Conservation (phyloP, 64 coral and sea anemone genomes). For the Cladopsammia gracilis region DNA sequence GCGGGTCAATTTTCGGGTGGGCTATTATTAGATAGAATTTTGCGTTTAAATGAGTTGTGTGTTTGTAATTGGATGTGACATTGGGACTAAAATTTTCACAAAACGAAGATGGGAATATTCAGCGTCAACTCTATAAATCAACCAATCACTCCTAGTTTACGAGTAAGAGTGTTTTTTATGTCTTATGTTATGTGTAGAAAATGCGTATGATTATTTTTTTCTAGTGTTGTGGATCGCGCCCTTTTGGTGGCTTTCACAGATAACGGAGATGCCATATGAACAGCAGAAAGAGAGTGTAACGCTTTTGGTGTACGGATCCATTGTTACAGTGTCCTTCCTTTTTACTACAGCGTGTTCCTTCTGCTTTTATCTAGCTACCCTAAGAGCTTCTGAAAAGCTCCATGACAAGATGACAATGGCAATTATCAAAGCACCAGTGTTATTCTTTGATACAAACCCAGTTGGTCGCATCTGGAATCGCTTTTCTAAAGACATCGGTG, state of each 20-base stretch:
- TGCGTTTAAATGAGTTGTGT: too few relatives aligned
- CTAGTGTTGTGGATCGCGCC: not conserved
- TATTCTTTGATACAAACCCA: constrained; percentile 76
- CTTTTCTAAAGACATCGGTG: constrained; percentile 75
- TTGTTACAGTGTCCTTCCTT: not conserved
- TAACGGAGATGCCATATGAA: constrained; percentile 25
- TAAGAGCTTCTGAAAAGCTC: constrained; percentile 54
- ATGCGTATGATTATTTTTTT: too few relatives aligned
- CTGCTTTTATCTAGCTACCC: constrained; percentile 1
- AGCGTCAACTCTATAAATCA: too few relatives aligned
- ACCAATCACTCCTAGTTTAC: too few relatives aligned
- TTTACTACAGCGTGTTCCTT: not conserved
- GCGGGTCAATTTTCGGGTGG: too few relatives aligned
- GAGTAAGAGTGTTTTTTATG: too few relatives aligned
- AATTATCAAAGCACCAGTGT: constrained; percentile 50
- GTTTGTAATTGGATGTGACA: too few relatives aligned
- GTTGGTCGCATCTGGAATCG: constrained; percentile 69
- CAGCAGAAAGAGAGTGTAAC: not conserved
- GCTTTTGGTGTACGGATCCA: constrained; percentile 23
- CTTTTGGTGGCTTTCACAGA: constrained; percentile 39
- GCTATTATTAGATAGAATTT: too few relatives aligned
- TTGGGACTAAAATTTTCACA: too few relatives aligned
- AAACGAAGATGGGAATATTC: too few relatives aligned
- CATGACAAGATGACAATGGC: constrained; percentile 53
- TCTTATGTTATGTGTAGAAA: not conserved